Evolutionary conservation across 2,888 invertebrate species (phyloP), one percentile per base, ranked within the genome.

Genomic region (Dynastes hyllus): DNA sequence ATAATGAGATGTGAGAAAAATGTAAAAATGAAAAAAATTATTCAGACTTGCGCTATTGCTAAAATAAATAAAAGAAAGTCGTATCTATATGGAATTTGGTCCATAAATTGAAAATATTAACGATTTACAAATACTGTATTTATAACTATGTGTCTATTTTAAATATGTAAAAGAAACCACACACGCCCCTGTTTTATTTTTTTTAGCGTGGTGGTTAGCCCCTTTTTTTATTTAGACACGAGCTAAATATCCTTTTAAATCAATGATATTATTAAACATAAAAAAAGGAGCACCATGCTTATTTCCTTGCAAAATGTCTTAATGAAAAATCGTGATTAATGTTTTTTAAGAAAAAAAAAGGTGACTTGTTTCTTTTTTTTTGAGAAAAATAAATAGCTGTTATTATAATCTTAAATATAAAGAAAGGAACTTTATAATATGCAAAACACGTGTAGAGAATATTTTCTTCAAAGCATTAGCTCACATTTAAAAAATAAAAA

Each of bases 401-500:
- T 77, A 77, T 71, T 55, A 71, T 73, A 75, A 75, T 75, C 37
- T 58, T 71, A 71, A 71, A 75, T 75, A 75, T 75, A 58, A 61
- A 55, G 55, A 75, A 58, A 29, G 45, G 45, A 75, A 61, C 61
- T 75, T 61, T 75, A 75, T 75, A 67, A 67, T 75, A 75, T 75
- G 61, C 73, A 75, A 63, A 55, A 75, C 78, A 78, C 76, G 58
- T 67, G 80, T 80, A 79, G 75, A 75, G 67, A 66, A 77, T 77
- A 71, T 50, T 80, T 78, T 80, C 78, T 80, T 75, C 78, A 75
- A 55, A 45, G 61, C 58, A 77, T 75, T 80, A 80, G 80, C 80
- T 80, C 80, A 80, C 75, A 78, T 73, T 55, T 55, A 32, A 69
- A 79, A 71, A 73, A 45, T 32, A 32, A 45, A 29, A 69, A 69